phyloP scores from a whole-genome alignment of 1,140 invertebrate genomes.

The Drosophila arizonae region DNA sequence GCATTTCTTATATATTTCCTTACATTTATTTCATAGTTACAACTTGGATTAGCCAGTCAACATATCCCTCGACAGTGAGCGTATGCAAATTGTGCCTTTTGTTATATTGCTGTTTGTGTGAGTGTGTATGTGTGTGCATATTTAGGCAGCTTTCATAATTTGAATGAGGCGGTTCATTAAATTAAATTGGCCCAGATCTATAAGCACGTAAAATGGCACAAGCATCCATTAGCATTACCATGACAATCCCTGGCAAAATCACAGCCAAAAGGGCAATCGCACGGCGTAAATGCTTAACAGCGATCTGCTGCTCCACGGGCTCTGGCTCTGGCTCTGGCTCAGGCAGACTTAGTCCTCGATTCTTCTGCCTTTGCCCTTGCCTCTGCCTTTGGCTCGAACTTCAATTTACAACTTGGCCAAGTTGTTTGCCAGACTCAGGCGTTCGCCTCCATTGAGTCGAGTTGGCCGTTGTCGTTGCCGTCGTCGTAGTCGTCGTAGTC shows the following conservation, averaged over 20 bases:
- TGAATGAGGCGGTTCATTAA: constrained; percentile 53
- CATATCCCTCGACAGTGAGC: neutral
- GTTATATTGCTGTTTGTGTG: constrained; percentile 9
- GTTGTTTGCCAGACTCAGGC: constrained; percentile 65
- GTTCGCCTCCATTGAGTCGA: constrained; percentile 32
- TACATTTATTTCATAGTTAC: neutral
- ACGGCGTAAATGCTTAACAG: constrained; percentile 59
- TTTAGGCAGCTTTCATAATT: constrained; percentile 40
- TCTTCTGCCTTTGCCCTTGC: neutral
- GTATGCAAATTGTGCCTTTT: constrained; percentile 22
- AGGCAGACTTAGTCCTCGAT: neutral
- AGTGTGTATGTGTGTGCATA: constrained; percentile 12
- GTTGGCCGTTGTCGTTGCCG: constrained; percentile 34
- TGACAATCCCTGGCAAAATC: constrained; percentile 53
- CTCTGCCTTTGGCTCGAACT: constrained; percentile 50
- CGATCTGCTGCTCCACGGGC: constrained; percentile 16
- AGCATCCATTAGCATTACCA: constrained; percentile 34
- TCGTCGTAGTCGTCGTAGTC: constrained; percentile 26
- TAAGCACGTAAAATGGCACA: constrained; percentile 69
- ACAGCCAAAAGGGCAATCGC: constrained; percentile 52
- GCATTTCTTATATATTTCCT: no score
- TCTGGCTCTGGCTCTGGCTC: constrained; percentile 1
- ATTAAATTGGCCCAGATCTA: constrained; percentile 73
- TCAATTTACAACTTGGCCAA: constrained; percentile 77
- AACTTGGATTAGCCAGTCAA: neutral